Conservation (phyloP, 2,888 invertebrate species). For the Stratiomys singularior region DNA sequence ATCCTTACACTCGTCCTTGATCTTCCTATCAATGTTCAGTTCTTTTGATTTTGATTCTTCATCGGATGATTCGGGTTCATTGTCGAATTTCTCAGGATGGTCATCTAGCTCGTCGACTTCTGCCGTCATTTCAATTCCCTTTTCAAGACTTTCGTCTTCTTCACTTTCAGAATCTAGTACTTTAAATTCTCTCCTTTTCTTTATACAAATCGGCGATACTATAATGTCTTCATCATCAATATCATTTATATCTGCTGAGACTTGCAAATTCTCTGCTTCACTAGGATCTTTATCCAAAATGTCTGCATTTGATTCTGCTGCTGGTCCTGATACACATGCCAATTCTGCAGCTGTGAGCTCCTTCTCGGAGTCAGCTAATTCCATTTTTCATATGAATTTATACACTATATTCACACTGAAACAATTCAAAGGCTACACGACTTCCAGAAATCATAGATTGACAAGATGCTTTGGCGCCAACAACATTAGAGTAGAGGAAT, state of each 20-base stretch:
- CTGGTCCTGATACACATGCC: background rate
- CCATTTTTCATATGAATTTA: background rate
- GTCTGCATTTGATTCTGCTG: background rate
- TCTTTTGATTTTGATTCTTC: background rate
- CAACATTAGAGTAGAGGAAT: too few relatives aligned
- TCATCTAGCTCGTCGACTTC: too few relatives aligned
- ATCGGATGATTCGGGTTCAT: too few relatives aligned
- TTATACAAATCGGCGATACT: background rate
- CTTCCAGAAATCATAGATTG: background rate
- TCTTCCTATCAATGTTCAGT: background rate
- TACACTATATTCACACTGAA: background rate
- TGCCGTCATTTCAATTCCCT: background rate
- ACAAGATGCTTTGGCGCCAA: conserved; percentile 31
- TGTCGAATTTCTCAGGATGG: too few relatives aligned
- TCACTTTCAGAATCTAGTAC: conserved; percentile 55
- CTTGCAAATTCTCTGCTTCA: conserved; percentile 26
- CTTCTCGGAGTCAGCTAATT: background rate
- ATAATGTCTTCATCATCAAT: conserved; percentile 20
- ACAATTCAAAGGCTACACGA: background rate
- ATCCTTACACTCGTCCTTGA: background rate
- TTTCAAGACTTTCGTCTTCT: too few relatives aligned
- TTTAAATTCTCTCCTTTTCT: conserved; percentile 36
- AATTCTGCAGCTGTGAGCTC: background rate
- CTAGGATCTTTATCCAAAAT: conserved; percentile 3
- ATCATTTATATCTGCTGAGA: conserved; percentile 27